Percentiles rank a stretch among this genome's conserved stretches.
These are phyloP conservation scores for Armadillidium nasatum DNA, from an alignment of 1,140 invertebrate species.

Conservation along the genomic window DNA sequence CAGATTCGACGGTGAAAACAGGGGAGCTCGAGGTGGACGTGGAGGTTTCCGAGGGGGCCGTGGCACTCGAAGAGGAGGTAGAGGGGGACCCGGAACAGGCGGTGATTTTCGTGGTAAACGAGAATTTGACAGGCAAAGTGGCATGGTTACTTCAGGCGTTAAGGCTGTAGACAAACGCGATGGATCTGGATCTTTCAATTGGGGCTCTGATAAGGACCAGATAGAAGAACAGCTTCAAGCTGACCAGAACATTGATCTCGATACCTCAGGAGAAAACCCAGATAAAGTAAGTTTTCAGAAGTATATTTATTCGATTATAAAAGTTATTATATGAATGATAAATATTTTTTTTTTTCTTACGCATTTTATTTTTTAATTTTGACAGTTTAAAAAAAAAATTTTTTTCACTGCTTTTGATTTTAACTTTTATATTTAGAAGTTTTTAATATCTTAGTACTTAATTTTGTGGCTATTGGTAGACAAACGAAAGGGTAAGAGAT, in stretches of 20 bases:
- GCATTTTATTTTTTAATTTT: too few relatives aligned
- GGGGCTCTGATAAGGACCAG: conserved; percentile 89
- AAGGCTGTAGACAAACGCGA: conserved; percentile 91
- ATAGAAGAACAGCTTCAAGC: conserved; percentile 58
- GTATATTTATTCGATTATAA: background rate
- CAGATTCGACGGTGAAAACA: conserved; percentile 41
- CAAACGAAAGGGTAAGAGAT: too few relatives aligned
- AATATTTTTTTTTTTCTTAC: too few relatives aligned
- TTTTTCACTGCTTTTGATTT: too few relatives aligned
- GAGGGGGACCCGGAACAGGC: conserved; percentile 52
- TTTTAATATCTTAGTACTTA: too few relatives aligned
- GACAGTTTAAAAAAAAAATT: too few relatives aligned
- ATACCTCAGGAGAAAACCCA: conserved; percentile 44
- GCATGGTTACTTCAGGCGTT: conserved; percentile 67
- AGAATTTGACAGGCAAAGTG: conserved; percentile 90
- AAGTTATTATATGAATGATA: too few relatives aligned
- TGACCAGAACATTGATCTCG: conserved; percentile 38
- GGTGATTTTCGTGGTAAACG: conserved; percentile 70
- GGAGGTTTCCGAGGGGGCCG: conserved; percentile 46
- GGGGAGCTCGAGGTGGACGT: conserved; percentile 38
- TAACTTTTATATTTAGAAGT: too few relatives aligned
- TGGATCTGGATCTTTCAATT: conserved; percentile 88
- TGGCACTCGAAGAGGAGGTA: conserved; percentile 49
- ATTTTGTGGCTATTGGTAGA: too few relatives aligned
- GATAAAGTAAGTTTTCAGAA: conserved; percentile 47